A percentile compares a stretch with the other conserved stretches of the same genome.
Evolutionary conservation across 2,113 vertebrate species (phyloP).

Genomic region (Myotis brandtii): DNA sequence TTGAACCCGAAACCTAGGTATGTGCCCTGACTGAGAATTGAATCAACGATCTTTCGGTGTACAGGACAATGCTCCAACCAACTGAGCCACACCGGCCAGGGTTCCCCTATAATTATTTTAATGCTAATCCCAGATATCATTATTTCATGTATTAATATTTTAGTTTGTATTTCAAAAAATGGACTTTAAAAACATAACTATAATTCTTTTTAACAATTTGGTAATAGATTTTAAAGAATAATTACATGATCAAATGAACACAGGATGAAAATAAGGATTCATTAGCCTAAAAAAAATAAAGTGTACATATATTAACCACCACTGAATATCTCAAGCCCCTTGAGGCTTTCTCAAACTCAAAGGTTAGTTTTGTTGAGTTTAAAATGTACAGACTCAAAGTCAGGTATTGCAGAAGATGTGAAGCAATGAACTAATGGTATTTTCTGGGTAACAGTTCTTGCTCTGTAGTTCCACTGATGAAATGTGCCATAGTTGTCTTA

Average conservation of each 20-base stretch:
- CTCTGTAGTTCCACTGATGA: background rate
- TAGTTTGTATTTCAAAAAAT: slow-evolving; percentile 27
- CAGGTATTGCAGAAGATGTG: background rate
- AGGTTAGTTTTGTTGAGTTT: slow-evolving; percentile 19
- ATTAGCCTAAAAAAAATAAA: background rate
- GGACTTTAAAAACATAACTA: background rate
- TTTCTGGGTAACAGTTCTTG: background rate
- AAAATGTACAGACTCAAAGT: background rate
- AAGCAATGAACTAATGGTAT: background rate
- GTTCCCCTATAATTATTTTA: background rate
- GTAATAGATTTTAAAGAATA: slow-evolving; percentile 22
- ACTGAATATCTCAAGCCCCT: background rate
- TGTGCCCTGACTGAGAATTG: background rate
- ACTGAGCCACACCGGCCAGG: background rate
- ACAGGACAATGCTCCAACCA: background rate
- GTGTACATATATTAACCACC: background rate
- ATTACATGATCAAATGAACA: background rate
- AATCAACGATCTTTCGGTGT: background rate
- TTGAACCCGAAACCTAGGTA: background rate
- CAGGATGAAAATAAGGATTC: slow-evolving; percentile 9
- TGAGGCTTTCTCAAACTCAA: slow-evolving; percentile 12
- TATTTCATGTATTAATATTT: slow-evolving; percentile 3
- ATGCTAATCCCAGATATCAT: slow-evolving; percentile 2
- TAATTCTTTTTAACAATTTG: slow-evolving; percentile 41
- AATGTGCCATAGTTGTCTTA: background rate